Conservation (phyloP, 2,797 vertebrate genomes). For the Rhinophrynus dorsalis region DNA sequence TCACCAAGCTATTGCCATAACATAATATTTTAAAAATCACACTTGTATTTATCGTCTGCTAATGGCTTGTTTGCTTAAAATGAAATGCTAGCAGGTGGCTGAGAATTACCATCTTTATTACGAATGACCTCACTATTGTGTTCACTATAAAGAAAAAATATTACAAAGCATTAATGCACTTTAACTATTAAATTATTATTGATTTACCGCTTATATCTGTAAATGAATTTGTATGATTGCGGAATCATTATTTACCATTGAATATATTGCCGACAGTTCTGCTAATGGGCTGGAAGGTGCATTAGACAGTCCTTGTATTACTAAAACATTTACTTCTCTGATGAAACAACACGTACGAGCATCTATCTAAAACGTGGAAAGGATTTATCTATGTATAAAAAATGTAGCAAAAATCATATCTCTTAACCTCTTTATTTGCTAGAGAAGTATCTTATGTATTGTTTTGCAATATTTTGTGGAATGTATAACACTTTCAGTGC, state of each 20-base stretch:
- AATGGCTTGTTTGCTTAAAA: slow-evolving; percentile 68
- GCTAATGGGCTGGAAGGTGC: slow-evolving; percentile 66
- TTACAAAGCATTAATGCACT: slow-evolving; percentile 73
- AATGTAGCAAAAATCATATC: no score
- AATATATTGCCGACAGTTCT: slow-evolving; percentile 70
- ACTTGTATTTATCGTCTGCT: slow-evolving; percentile 70
- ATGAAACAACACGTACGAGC: slow-evolving; percentile 50
- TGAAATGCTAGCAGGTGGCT: slow-evolving; percentile 70
- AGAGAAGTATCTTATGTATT: no score
- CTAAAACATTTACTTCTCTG: slow-evolving; percentile 58
- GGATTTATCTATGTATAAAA: no score
- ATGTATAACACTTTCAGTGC: no score
- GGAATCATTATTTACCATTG: slow-evolving; percentile 69
- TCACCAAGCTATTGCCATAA: slow-evolving; percentile 73
- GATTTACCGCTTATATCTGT: slow-evolving; percentile 69
- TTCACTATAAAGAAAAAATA: slow-evolving; percentile 79
- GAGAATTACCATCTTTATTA: slow-evolving; percentile 77
- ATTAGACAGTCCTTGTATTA: slow-evolving; percentile 63
- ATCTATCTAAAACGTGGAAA: slow-evolving; percentile 39
- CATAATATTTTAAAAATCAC: slow-evolving; percentile 70
- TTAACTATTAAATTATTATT: slow-evolving; percentile 74
- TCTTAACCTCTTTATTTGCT: no score
- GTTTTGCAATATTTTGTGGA: no score
- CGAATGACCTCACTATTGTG: slow-evolving; percentile 83
- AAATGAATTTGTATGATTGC: slow-evolving; percentile 67